Percentiles rank a stretch among this genome's conserved stretches.
phyloP scores from a whole-genome alignment of 2,888 invertebrate species.

The Parasteatoda lunata region DNA sequence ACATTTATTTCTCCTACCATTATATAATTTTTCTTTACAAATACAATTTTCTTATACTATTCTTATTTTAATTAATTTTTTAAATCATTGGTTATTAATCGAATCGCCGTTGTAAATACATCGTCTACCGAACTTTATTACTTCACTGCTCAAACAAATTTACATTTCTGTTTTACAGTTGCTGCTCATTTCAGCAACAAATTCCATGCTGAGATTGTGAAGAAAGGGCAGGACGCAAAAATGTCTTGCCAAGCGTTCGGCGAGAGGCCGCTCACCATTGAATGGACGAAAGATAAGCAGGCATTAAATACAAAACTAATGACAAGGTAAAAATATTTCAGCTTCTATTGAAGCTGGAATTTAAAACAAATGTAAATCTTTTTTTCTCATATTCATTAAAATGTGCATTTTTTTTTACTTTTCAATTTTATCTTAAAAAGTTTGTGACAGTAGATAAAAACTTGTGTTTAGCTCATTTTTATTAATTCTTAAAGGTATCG shows the following conservation, averaged over 20 bases:
- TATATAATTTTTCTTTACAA: too few relatives aligned
- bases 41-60: too few relatives aligned
- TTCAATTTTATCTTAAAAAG: not conserved
- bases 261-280: constrained; percentile 74
- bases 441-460: too few relatives aligned
- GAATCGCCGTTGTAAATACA: too few relatives aligned
- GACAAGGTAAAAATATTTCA: constrained; percentile 20
- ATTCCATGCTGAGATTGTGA: constrained; percentile 70
- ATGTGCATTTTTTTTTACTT: not conserved
- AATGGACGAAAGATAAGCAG: constrained; percentile 72
- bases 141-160: too few relatives aligned
- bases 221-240: constrained; percentile 69
- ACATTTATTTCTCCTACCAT: too few relatives aligned
- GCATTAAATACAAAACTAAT: constrained; percentile 41
- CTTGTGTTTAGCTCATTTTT: not conserved
- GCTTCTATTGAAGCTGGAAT: too few relatives aligned
- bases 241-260: constrained; percentile 74
- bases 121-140: too few relatives aligned
- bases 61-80: too few relatives aligned
- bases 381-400: not conserved
- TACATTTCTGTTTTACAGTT: constrained; percentile 54
- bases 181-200: constrained; percentile 70
- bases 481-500: constrained; percentile 40
- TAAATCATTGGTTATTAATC: too few relatives aligned
- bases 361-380: too few relatives aligned